These are phyloP conservation scores for Pachyramphus minor DNA, from an alignment of 2,113 vertebrate species.

Conservation along the genomic window DNA sequence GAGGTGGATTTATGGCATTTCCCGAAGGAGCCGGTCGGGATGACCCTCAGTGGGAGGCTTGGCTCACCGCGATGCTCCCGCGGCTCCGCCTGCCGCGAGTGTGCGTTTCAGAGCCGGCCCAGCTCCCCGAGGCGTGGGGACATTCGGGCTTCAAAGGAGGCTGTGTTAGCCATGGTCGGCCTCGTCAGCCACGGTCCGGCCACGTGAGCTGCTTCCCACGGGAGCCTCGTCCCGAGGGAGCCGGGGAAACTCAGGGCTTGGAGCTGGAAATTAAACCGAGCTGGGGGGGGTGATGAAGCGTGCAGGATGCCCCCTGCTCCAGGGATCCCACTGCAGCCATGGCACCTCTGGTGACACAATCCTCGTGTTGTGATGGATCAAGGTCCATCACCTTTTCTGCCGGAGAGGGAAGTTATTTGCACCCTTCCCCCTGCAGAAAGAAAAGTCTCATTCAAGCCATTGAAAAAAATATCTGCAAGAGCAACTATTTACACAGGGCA, in stretches of 20 bases:
- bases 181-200: neutral
- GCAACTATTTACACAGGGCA: constrained; percentile 43
- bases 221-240: neutral
- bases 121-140: neutral
- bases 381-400: neutral
- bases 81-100: neutral
- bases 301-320: rapidly evolving
- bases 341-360: neutral
- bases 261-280: neutral
- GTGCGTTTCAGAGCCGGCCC: neutral
- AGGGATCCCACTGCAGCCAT: neutral
- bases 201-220: neutral
- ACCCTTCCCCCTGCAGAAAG: constrained; percentile 37
- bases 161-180: neutral
- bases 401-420: neutral
- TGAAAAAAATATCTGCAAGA: neutral
- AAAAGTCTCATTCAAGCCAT: neutral
- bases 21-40: neutral
- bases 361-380: neutral
- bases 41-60: neutral
- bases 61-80: neutral
- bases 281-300: rapidly evolving
- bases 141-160: neutral
- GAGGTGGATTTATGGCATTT: neutral
- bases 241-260: rapidly evolving